These are phyloP conservation scores for Erpetoichthys calabaricus DNA, from an alignment of 2,797 vertebrate genomes.

Conservation along the genomic window DNA sequence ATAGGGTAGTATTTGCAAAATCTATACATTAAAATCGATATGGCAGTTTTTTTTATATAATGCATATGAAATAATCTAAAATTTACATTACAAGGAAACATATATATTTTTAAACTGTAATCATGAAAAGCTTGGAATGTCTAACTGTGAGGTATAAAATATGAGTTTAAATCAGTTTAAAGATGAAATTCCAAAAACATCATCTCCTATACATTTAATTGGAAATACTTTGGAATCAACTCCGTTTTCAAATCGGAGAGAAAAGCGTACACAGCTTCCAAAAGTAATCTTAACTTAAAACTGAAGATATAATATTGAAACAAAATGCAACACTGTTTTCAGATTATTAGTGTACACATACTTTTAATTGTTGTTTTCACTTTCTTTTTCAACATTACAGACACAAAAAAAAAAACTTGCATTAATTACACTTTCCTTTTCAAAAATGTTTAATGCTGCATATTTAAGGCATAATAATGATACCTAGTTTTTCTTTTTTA, in stretches of 20 bases:
- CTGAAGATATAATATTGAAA: too few species aligned
- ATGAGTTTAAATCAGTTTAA: slow-evolving; percentile 60
- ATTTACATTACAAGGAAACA: slow-evolving; percentile 98
- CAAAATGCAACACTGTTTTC: too few species aligned
- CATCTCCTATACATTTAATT: slow-evolving; percentile 44
- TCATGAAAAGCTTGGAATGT: slow-evolving; percentile 92
- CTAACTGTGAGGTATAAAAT: slow-evolving; percentile 89
- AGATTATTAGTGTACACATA: too few species aligned
- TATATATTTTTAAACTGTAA: slow-evolving; percentile 60
- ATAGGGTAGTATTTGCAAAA: slow-evolving; percentile 99
- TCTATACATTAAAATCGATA: slow-evolving; percentile 99
- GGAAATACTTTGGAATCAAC: slow-evolving; percentile 43
- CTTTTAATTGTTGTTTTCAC: too few species aligned
- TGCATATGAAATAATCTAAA: slow-evolving; percentile 98
- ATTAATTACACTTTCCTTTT: slow-evolving; percentile 8
- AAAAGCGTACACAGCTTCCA: too few species aligned
- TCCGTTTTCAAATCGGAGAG: slow-evolving; percentile 18
- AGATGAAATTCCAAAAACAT: slow-evolving; percentile 57
- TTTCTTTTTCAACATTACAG: too few species aligned
- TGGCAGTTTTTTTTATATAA: slow-evolving; percentile 98
- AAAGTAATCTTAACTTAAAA: too few species aligned
- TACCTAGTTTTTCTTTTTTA: slow-evolving; percentile 39
- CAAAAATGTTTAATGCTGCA: slow-evolving; percentile 13
- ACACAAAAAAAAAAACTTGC: background rate
- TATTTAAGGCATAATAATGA: slow-evolving; percentile 18